A percentile compares a stretch with the other conserved stretches of the same genome.
phyloP scores from a whole-genome alignment of 2,113 vertebrate genomes.

The Phylloscopus whistleri region DNA sequence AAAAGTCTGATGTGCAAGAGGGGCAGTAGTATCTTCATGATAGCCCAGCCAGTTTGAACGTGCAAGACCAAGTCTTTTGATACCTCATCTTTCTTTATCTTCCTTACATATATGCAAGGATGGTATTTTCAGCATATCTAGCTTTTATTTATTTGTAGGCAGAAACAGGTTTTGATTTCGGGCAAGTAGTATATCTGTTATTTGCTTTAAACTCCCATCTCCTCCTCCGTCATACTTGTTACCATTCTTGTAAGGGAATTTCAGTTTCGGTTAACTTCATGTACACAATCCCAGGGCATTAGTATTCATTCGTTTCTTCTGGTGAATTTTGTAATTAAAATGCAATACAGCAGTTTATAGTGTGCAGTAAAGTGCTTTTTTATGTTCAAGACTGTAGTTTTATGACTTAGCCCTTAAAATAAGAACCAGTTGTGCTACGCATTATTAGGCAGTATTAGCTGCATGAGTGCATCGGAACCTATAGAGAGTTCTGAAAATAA shows the following conservation, averaged over 20 bases:
- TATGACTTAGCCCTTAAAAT: not conserved
- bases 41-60: not conserved
- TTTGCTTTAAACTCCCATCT: not conserved
- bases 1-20: not conserved
- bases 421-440: not conserved
- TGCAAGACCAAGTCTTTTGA: not conserved
- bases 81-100: not conserved
- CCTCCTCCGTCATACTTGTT: not conserved
- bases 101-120: not conserved
- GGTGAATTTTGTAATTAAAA: not conserved
- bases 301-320: not conserved
- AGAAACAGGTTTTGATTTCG: not conserved
- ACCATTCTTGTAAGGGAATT: not conserved
- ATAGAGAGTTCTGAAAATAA: not conserved
- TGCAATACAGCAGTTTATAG: not conserved
- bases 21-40: not conserved
- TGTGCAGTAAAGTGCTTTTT: not conserved
- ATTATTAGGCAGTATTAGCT: not conserved
- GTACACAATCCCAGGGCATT: not conserved
- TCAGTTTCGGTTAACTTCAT: not conserved
- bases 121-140: not conserved
- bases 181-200: not conserved
- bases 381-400: not conserved
- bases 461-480: not conserved
- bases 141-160: not conserved